These are phyloP conservation scores for Psittacula echo DNA, from an alignment of 2,797 vertebrate genomes.

Conservation along the genomic window DNA sequence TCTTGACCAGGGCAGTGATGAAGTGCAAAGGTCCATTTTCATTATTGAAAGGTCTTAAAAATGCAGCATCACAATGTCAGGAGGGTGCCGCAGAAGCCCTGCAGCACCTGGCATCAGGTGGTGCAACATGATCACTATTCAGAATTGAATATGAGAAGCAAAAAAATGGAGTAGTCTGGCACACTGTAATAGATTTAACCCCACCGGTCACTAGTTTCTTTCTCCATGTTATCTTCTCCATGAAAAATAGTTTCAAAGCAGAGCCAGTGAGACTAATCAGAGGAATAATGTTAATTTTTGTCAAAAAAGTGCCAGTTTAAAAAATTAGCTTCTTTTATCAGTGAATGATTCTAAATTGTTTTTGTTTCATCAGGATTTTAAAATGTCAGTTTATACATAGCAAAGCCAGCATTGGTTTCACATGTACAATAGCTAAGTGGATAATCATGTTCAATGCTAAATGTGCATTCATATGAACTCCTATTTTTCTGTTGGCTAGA, in stretches of 20 bases:
- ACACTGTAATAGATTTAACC: neutral
- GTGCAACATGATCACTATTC: neutral
- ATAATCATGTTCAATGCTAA: neutral
- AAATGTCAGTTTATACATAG: neutral
- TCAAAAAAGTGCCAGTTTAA: neutral
- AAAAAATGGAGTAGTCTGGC: neutral
- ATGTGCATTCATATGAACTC: neutral
- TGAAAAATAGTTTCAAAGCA: neutral
- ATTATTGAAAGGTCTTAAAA: conserved; percentile 55
- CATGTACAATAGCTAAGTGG: neutral
- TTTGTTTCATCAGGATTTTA: neutral
- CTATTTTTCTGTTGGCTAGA: neutral
- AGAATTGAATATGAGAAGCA: neutral
- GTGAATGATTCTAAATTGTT: neutral
- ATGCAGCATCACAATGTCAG: conserved; percentile 46
- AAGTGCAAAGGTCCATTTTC: conserved; percentile 48
- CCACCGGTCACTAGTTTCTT: neutral
- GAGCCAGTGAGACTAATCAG: neutral
- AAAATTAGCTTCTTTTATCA: neutral
- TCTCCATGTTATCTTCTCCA: neutral
- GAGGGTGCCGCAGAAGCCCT: conserved; percentile 47
- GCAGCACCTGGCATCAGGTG: conserved; percentile 70
- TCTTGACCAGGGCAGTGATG: neutral
- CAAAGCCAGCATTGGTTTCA: neutral
- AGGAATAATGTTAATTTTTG: neutral